Conservation (phyloP, 2,797 vertebrate genomes). For the Gadopsis bispinosus region DNA sequence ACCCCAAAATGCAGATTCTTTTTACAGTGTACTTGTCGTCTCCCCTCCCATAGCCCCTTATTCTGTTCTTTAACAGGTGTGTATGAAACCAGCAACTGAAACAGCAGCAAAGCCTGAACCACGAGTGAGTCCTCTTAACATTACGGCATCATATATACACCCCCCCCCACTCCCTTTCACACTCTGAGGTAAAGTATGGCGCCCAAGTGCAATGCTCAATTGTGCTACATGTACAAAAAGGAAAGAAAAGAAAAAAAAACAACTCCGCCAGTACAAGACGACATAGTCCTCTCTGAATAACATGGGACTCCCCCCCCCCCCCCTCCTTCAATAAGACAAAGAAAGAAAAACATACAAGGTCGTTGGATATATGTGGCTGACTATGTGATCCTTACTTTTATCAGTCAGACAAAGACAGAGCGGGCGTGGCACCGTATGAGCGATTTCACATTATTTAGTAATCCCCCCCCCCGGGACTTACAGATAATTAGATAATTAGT, state of each 20-base stretch:
- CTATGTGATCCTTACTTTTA: conserved; percentile 62
- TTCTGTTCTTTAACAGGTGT: conserved; percentile 74
- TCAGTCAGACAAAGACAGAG: conserved; percentile 43
- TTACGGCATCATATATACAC: conserved; percentile 75
- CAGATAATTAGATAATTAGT: conserved; percentile 31
- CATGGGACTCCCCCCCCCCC: conserved; percentile 72
- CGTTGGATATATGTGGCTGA: conserved; percentile 70
- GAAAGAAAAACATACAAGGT: conserved; percentile 34
- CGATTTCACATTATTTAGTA: conserved; percentile 78
- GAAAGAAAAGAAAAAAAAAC: conserved; percentile 54
- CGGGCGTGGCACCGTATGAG: conserved; percentile 70
- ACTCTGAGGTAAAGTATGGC: conserved; percentile 94
- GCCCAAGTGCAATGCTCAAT: conserved; percentile 94
- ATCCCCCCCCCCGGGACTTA: conserved; percentile 5
- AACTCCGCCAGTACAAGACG: conserved; percentile 71
- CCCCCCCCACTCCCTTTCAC: conserved; percentile 65
- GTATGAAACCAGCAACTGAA: conserved; percentile 86
- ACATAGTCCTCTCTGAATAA: conserved; percentile 83
- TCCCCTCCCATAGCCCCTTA: conserved; percentile 54
- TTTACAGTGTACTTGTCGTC: conserved; percentile 50
- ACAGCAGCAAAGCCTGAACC: conserved; percentile 91
- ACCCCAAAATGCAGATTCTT: conserved; percentile 25
- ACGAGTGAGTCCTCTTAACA: conserved; percentile 81
- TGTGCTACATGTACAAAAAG: conserved; percentile 95
- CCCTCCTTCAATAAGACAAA: conserved; percentile 12